Conservation (phyloP, 2,113 vertebrate species). For the Tachysurus fulvidraco region DNA sequence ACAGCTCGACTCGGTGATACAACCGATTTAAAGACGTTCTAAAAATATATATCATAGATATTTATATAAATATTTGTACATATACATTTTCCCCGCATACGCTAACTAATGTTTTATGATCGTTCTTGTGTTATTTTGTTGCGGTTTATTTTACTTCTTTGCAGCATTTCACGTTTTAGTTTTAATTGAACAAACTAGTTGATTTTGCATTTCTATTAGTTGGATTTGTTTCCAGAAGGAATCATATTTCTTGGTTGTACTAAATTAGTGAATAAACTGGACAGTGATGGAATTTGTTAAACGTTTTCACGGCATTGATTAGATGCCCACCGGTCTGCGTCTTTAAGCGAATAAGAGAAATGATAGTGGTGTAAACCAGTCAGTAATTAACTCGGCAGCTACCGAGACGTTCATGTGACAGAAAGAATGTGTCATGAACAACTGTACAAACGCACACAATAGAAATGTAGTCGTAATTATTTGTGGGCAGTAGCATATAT, state of each 20-base stretch:
- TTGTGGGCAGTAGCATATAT: not conserved
- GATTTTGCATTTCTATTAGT: not conserved
- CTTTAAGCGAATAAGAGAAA: not conserved
- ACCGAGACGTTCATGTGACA: not conserved
- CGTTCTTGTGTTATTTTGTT: not conserved
- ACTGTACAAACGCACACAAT: not conserved
- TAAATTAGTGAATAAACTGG: not conserved
- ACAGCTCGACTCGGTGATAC: not conserved
- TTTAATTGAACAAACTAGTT: too few relatives aligned
- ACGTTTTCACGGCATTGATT: not conserved
- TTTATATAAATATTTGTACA: not conserved
- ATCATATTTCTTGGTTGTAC: not conserved
- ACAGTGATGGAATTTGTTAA: not conserved
- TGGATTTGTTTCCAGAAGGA: not conserved
- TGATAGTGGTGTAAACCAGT: not conserved
- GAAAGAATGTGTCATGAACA: not conserved
- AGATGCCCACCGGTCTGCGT: not conserved
- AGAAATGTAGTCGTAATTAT: not conserved
- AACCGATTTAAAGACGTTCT: not conserved
- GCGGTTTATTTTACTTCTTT: not conserved
- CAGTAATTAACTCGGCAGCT: not conserved
- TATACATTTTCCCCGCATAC: not conserved
- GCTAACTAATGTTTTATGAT: not conserved
- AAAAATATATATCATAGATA: not conserved
- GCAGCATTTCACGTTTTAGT: too few relatives aligned